Conservation (phyloP, 2,888 invertebrate genomes). For the Volucella inanis region DNA sequence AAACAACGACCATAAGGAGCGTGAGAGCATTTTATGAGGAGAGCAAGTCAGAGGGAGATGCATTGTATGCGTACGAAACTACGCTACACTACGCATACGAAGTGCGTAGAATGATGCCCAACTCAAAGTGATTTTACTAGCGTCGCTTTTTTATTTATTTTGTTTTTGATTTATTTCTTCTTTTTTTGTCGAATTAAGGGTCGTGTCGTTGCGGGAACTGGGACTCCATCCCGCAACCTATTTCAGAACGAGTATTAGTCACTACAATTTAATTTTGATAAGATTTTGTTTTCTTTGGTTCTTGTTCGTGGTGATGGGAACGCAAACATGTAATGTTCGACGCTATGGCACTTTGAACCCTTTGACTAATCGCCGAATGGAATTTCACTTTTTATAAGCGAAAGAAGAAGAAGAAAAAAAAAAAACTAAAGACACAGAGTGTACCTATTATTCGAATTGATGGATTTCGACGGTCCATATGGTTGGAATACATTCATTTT, state of each 20-base stretch:
- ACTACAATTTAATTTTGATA: conserved; percentile 44
- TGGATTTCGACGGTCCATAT: background rate
- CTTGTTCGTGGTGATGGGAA: conserved; percentile 28
- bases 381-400: background rate
- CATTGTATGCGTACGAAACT: background rate
- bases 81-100: background rate
- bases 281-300: conserved; percentile 34
- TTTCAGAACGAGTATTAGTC: background rate
- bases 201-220: conserved; percentile 23
- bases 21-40: background rate
- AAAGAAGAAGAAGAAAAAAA: background rate
- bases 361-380: background rate
- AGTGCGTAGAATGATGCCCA: conserved; percentile 45
- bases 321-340: conserved; percentile 30
- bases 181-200: conserved; percentile 43
- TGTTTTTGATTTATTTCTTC: conserved; percentile 25
- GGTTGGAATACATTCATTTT: background rate
- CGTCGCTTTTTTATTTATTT: conserved; percentile 43
- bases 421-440: background rate
- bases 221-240: conserved; percentile 17
- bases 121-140: conserved; percentile 51
- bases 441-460: background rate
- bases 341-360: background rate
- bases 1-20: conserved; percentile 41
- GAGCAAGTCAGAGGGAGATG: conserved; percentile 11